These are phyloP conservation scores for Aplodontia rufa DNA, from an alignment of 2,113 vertebrate species.

Conservation along the genomic window DNA sequence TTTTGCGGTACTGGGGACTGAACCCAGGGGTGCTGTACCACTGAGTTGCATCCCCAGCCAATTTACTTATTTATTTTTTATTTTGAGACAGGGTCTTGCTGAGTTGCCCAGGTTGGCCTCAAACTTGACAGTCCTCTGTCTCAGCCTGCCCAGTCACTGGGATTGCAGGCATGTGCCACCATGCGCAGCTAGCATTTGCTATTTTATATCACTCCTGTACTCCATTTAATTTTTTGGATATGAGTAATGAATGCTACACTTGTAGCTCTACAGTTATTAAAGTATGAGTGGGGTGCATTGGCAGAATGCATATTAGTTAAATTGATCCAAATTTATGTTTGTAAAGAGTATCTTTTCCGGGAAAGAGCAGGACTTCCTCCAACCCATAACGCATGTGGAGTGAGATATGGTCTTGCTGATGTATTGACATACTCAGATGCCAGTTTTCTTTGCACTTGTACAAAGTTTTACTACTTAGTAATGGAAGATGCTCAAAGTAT, in stretches of 20 bases:
- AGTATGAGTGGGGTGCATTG: not conserved
- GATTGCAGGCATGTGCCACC: no score
- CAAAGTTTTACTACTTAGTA: no score
- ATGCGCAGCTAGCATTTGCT: no score
- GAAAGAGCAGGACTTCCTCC: not conserved
- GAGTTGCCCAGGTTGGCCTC: no score
- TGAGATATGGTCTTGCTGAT: not conserved
- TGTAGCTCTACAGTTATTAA: rapidly evolving
- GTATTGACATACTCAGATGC: not conserved
- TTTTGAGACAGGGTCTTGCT: no score
- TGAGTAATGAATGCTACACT: not conserved
- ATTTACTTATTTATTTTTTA: no score
- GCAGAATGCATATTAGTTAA: not conserved
- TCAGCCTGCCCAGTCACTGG: no score
- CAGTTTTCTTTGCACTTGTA: not conserved
- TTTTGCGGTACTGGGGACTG: no score
- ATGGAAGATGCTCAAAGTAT: no score
- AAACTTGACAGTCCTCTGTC: no score
- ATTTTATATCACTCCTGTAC: not conserved
- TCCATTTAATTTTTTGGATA: not conserved
- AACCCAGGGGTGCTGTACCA: no score
- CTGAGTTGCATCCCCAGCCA: no score
- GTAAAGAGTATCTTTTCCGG: not conserved
- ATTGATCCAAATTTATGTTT: not conserved
- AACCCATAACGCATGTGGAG: not conserved